phyloP scores from a whole-genome alignment of 2,888 invertebrate species.

The Choreutis nemorana region DNA sequence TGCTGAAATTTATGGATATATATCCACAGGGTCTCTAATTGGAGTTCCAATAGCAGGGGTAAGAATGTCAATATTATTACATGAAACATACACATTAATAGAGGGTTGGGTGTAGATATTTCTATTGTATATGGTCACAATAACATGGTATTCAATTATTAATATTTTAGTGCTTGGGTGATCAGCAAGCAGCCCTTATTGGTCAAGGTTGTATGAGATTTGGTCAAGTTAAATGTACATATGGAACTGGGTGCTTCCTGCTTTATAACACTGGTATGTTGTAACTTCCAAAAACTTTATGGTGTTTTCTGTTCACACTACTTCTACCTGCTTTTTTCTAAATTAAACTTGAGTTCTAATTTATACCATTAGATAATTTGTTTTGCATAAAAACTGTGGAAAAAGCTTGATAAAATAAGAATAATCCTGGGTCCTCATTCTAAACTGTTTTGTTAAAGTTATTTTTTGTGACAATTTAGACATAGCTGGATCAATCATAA shows the following conservation, averaged over 20 bases:
- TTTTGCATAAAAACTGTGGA: too few relatives aligned
- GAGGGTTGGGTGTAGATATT: too few relatives aligned
- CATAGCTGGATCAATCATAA: too few relatives aligned
- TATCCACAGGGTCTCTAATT: slow-evolving; percentile 75
- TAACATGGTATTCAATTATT: not conserved
- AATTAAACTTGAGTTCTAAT: too few relatives aligned
- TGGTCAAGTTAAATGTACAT: slow-evolving; percentile 94
- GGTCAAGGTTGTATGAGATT: slow-evolving; percentile 90
- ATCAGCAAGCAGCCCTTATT: slow-evolving; percentile 93
- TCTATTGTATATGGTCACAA: not conserved
- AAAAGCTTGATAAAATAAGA: too few relatives aligned
- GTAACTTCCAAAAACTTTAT: slow-evolving; percentile 1
- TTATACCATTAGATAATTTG: too few relatives aligned
- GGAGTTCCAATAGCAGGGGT: slow-evolving; percentile 91
- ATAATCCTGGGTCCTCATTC: too few relatives aligned
- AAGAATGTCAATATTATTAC: slow-evolving; percentile 30
- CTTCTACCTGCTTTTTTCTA: too few relatives aligned
- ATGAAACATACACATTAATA: too few relatives aligned
- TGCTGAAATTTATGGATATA: slow-evolving; percentile 89
- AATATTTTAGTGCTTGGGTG: slow-evolving; percentile 81
- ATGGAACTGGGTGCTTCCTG: slow-evolving; percentile 95
- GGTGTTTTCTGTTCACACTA: too few relatives aligned
- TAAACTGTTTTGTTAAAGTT: too few relatives aligned
- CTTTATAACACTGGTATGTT: slow-evolving; percentile 87
- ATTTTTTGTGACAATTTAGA: too few relatives aligned